phyloP scores from a whole-genome alignment of 2,888 invertebrate species.

The Dicranocentrus wangi region DNA sequence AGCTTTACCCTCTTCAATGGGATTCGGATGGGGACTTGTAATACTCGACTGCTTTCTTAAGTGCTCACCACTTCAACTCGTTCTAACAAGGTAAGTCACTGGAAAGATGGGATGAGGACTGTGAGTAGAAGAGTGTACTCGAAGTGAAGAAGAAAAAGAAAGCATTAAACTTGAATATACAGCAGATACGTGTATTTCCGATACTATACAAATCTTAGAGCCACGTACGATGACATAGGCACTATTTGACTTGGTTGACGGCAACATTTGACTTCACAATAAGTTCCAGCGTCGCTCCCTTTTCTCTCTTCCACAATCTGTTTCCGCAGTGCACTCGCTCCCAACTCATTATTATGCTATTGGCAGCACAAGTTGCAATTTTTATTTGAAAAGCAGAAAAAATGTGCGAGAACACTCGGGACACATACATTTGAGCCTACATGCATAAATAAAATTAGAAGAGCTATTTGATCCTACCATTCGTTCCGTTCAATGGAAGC shows the following conservation, averaged over 20 bases:
- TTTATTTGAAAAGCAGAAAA: slow-evolving; percentile 38
- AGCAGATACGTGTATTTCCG: too few species aligned
- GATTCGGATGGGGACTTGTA: slow-evolving; percentile 30
- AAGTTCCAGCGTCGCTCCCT: too few species aligned
- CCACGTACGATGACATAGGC: too few species aligned
- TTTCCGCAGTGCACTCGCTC: too few species aligned
- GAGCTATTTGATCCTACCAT: slow-evolving; percentile 14
- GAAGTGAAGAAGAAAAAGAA: neutral
- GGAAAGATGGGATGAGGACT: neutral
- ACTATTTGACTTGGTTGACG: too few species aligned
- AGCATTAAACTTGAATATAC: slow-evolving; percentile 2
- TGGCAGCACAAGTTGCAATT: slow-evolving; percentile 46
- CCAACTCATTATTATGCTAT: slow-evolving; percentile 45
- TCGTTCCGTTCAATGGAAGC: slow-evolving; percentile 29
- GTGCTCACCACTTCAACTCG: slow-evolving; percentile 53
- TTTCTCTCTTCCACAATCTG: too few species aligned
- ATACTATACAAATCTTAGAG: too few species aligned
- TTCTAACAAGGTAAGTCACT: slow-evolving; percentile 50
- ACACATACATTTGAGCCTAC: neutral
- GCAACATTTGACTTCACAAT: too few species aligned
- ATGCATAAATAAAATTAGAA: slow-evolving; percentile 12
- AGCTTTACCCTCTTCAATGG: slow-evolving; percentile 3
- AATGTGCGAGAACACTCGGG: slow-evolving; percentile 1
- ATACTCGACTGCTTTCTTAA: slow-evolving; percentile 44
- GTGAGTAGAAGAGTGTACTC: slow-evolving; percentile 23